Evolutionary conservation across 2,888 invertebrate species (phyloP).

Genomic region (Trissoscelio sp.): DNA sequence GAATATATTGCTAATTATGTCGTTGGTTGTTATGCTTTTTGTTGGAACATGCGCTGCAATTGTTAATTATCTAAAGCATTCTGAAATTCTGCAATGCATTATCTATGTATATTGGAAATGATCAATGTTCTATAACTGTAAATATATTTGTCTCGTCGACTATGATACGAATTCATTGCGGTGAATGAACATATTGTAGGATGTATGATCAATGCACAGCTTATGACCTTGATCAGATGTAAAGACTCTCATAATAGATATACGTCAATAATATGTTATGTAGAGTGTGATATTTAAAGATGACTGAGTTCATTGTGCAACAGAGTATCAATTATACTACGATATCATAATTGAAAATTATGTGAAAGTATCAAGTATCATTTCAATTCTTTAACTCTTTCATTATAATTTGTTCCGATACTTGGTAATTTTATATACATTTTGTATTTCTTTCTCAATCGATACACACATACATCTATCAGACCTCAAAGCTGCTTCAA

Average conservation of each 20-base stretch:
- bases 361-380: no score
- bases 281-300: conserved; percentile 35
- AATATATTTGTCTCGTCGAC: conserved; percentile 31
- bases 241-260: conserved; percentile 44
- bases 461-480: no score
- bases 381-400: no score
- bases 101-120: conserved; percentile 15
- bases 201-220: conserved; percentile 40
- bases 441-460: no score
- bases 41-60: not conserved
- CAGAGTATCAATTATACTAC: not conserved
- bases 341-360: not conserved
- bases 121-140: conserved; percentile 14
- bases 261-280: conserved; percentile 25
- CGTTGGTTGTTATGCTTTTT: not conserved
- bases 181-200: conserved; percentile 52
- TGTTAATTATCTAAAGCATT: not conserved
- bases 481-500: not conserved
- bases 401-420: no score
- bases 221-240: conserved; percentile 42
- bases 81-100: conserved; percentile 4
- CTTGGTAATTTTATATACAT: no score
- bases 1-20: no score
- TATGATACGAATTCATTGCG: conserved; percentile 39
- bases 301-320: conserved; percentile 28